A percentile compares a stretch with the other conserved stretches of the same genome.
Evolutionary conservation across 2,888 invertebrate genomes (phyloP).

Genomic region (Silvanus unidentatus): DNA sequence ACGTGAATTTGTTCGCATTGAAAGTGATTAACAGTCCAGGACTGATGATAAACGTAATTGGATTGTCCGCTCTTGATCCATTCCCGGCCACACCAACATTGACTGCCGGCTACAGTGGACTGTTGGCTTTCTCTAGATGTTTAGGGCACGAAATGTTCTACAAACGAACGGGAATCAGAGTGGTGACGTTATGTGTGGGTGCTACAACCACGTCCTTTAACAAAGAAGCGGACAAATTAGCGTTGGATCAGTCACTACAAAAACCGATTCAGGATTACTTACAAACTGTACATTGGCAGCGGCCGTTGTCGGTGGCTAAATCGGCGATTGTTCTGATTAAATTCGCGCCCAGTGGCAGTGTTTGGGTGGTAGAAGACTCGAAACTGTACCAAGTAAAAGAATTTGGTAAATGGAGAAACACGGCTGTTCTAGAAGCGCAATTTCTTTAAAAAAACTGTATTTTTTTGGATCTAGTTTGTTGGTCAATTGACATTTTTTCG

Average conservation of each 20-base stretch:
- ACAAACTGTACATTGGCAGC: slow-evolving; percentile 27
- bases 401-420: slow-evolving; percentile 5
- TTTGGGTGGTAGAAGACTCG: slow-evolving; percentile 38
- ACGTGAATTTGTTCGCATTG: slow-evolving; percentile 32
- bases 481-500: neutral
- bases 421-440: neutral
- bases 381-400: slow-evolving; percentile 24
- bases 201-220: slow-evolving; percentile 36
- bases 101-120: slow-evolving; percentile 42
- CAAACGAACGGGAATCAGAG: slow-evolving; percentile 35
- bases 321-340: slow-evolving; percentile 33
- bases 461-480: neutral
- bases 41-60: slow-evolving; percentile 49
- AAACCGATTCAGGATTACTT: slow-evolving; percentile 21
- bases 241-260: slow-evolving; percentile 24
- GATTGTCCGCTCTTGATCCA: slow-evolving; percentile 45
- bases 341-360: slow-evolving; percentile 32
- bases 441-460: neutral
- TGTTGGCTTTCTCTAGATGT: slow-evolving; percentile 34
- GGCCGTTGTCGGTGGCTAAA: slow-evolving; percentile 30
- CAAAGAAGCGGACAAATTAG: slow-evolving; percentile 23
- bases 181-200: slow-evolving; percentile 41
- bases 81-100: slow-evolving; percentile 46
- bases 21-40: slow-evolving; percentile 47
- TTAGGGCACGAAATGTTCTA: slow-evolving; percentile 34